These are phyloP conservation scores for Cremastobaeus sp. DNA, from an alignment of 2,888 invertebrate genomes.

Conservation along the genomic window DNA sequence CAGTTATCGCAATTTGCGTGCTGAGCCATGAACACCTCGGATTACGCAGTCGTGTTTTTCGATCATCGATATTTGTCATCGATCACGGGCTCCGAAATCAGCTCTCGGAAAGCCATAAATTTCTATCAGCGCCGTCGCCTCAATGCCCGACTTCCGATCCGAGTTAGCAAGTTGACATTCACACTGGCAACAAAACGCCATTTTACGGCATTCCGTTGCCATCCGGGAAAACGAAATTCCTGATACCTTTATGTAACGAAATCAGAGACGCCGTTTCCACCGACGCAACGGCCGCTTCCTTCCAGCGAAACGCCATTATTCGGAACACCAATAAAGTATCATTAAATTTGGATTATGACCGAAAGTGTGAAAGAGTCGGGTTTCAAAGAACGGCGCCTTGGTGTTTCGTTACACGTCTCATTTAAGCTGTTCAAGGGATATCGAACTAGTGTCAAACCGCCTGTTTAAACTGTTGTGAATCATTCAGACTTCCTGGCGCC, in stretches of 20 bases:
- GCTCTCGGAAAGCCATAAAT: no score
- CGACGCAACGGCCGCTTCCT: no score
- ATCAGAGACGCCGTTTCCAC: no score
- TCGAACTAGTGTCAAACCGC: constrained; percentile 13
- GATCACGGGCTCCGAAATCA: no score
- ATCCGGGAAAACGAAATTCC: constrained; percentile 1
- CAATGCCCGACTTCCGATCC: not conserved
- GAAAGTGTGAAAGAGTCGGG: constrained; percentile 46
- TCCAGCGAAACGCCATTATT: constrained; percentile 23
- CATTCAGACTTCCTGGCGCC: constrained; percentile 46
- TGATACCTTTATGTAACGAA: no score
- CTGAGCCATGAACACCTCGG: no score
- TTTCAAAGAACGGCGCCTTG: constrained; percentile 46
- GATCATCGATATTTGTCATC: no score
- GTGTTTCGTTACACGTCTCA: constrained; percentile 51
- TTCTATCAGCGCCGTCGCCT: no score
- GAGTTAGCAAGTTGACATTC: not conserved
- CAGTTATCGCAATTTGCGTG: no score
- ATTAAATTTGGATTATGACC: constrained; percentile 48
- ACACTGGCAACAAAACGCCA: not conserved
- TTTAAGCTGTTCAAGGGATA: constrained; percentile 44
- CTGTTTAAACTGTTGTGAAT: constrained; percentile 31
- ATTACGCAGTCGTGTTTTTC: no score
- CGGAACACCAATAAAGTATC: constrained; percentile 50
- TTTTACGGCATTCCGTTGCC: constrained; percentile 16